A percentile compares a stretch with the other conserved stretches of the same genome.
Evolutionary conservation across 2,888 invertebrate species (phyloP).

Genomic region (Hydraecia micacea): DNA sequence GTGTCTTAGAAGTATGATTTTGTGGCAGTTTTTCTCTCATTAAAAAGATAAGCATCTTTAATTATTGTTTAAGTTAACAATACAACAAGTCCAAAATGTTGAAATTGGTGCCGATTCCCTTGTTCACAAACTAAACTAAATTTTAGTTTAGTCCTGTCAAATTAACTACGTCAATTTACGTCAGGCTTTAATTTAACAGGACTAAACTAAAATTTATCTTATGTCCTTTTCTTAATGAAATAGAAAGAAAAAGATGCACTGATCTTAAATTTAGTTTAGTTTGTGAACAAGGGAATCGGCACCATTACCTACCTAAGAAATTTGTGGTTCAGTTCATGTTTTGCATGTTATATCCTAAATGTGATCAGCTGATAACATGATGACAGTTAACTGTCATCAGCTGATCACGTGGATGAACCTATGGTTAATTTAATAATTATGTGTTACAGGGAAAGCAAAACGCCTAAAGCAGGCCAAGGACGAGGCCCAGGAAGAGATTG

Average conservation of each 20-base stretch:
- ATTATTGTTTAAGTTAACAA: background rate
- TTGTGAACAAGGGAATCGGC: no score
- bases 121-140: no score
- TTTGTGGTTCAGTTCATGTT: background rate
- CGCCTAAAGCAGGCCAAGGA: constrained; percentile 99
- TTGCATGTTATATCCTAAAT: background rate
- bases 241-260: no score
- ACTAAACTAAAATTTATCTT: no score
- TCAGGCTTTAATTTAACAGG: no score
- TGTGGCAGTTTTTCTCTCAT: background rate
- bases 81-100: background rate
- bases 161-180: no score
- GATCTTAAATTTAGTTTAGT: no score
- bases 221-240: no score
- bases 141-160: no score
- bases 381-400: background rate
- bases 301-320: background rate
- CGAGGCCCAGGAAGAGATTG: constrained; percentile 99
- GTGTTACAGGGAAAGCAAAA: constrained; percentile 96
- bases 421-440: constrained; percentile 35
- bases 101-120: background rate
- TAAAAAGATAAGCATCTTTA: background rate
- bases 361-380: constrained; percentile 1
- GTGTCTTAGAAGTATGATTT: background rate
- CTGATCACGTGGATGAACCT: background rate